phyloP scores from a whole-genome alignment of 2,888 invertebrate genomes.

The Stenchaetothrips biformis region DNA sequence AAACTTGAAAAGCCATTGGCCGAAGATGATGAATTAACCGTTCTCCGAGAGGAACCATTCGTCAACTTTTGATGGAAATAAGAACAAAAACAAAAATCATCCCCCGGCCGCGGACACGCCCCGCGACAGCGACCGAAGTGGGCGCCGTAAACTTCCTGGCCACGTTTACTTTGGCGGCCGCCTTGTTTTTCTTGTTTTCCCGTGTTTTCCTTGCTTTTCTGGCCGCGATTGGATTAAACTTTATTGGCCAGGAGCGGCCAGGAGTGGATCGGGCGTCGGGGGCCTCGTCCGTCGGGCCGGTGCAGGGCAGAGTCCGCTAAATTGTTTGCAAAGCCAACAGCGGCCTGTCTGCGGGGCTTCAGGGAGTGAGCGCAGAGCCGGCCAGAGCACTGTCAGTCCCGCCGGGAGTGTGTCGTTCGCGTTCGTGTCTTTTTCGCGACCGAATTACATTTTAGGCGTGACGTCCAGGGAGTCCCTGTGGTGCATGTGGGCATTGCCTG shows the following conservation, averaged over 20 bases:
- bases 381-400: not conserved
- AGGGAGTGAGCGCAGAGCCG: too few species aligned
- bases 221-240: slow-evolving; percentile 16
- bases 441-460: not conserved
- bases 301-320: not conserved
- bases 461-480: not conserved
- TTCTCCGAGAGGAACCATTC: not conserved
- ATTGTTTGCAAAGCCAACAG: not conserved
- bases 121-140: too few species aligned
- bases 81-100: not conserved
- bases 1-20: not conserved
- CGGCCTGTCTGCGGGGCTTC: too few species aligned
- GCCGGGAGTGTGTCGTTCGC: too few species aligned
- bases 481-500: not conserved
- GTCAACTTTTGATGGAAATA: slow-evolving; percentile 19
- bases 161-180: not conserved
- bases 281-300: too few species aligned
- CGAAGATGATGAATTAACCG: not conserved
- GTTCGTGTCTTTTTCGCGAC: not conserved
- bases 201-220: not conserved
- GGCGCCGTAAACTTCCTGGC: not conserved
- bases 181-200: not conserved
- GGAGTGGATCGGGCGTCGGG: too few species aligned
- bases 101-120: too few species aligned
- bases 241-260: not conserved